These are phyloP conservation scores for Panagrolaimus sp. DNA, from an alignment of 1,140 invertebrate species.

Conservation along the genomic window DNA sequence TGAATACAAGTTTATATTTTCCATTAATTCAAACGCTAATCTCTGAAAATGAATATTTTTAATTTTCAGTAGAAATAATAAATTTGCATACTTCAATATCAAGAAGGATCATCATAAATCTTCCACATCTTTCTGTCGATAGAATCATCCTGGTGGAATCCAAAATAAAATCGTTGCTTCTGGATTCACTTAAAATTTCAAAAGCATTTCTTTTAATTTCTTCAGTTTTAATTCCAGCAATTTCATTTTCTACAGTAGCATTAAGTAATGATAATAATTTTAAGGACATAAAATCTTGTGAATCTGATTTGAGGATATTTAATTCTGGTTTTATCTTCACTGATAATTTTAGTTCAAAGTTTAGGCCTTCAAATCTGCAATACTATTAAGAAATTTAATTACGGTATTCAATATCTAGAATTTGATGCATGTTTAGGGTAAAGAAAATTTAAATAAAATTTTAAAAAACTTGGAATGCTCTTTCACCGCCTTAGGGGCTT, in stretches of 20 bases:
- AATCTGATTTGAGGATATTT: not conserved
- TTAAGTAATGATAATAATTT: not conserved
- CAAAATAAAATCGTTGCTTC: not conserved
- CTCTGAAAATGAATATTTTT: not conserved
- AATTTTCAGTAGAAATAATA: not conserved
- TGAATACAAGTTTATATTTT: not conserved
- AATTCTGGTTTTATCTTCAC: not conserved
- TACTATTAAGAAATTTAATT: not conserved
- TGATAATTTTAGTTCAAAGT: not conserved
- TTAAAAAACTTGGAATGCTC: too few species aligned
- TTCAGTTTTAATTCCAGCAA: too few species aligned
- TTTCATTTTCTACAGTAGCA: not conserved
- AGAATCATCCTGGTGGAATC: too few species aligned
- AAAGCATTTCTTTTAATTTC: not conserved
- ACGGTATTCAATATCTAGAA: not conserved
- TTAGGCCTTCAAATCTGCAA: not conserved
- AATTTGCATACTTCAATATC: not conserved
- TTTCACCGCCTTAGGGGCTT: too few species aligned
- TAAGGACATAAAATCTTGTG: not conserved
- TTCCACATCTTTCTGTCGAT: not conserved
- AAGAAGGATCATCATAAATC: not conserved
- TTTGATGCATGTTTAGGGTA: not conserved
- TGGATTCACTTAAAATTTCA: not conserved
- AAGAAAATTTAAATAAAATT: too few species aligned
- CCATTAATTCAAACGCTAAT: not conserved